phyloP scores from a whole-genome alignment of 2,113 vertebrate species.

The Poecile atricapillus region DNA sequence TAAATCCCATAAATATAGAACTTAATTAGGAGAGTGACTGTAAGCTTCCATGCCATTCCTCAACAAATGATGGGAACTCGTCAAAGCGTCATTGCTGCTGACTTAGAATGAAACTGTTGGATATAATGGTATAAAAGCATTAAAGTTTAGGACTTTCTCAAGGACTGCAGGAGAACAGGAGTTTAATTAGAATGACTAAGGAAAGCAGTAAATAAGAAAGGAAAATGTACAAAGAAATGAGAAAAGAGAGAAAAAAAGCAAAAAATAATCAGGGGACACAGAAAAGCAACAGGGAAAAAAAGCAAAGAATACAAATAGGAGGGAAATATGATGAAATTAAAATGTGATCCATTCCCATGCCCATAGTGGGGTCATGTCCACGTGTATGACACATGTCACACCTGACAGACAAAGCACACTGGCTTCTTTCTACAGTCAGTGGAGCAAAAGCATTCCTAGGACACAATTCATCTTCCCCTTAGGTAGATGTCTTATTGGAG shows the following conservation, averaged over 20 bases:
- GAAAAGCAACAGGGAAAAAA: neutral
- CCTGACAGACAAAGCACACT: neutral
- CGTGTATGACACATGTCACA: no score
- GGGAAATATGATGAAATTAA: neutral
- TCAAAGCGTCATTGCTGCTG: neutral
- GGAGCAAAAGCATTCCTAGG: neutral
- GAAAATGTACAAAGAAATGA: neutral
- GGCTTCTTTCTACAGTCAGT: neutral
- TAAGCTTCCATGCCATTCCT: neutral
- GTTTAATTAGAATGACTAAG: neutral
- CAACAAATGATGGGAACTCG: fast-evolving
- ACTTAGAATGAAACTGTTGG: neutral
- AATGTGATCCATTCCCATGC: neutral
- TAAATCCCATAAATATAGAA: neutral
- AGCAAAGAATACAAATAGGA: neutral
- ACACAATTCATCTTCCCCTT: neutral
- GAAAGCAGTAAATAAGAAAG: neutral
- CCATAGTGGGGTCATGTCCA: neutral
- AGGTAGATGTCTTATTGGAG: neutral
- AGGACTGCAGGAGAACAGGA: neutral
- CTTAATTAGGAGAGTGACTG: neutral
- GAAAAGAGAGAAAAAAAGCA: neutral
- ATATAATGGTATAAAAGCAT: neutral
- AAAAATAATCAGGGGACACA: neutral
- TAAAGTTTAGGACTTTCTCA: neutral